Percentiles rank a stretch among this genome's conserved stretches.
Conservation (phyloP, 2,113 vertebrate genomes). For the Sula dactylatra region DNA sequence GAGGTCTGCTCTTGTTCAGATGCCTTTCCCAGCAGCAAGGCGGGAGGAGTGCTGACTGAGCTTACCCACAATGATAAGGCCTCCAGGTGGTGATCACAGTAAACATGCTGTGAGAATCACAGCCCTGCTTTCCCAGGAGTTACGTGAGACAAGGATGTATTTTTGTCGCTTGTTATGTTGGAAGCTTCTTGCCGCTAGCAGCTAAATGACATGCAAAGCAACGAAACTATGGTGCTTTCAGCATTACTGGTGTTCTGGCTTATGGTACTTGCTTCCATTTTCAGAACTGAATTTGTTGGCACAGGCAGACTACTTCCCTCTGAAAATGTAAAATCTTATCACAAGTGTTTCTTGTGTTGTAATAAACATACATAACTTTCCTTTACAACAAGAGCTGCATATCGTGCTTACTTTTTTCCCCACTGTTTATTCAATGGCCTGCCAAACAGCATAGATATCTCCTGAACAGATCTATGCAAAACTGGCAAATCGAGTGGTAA, state of each 20-base stretch:
- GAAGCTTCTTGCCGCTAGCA: neutral
- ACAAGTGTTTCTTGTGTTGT: neutral
- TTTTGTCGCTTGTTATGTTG: neutral
- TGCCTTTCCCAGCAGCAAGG: neutral
- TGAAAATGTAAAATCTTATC: neutral
- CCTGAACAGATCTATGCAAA: neutral
- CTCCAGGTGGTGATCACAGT: neutral
- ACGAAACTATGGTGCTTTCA: neutral
- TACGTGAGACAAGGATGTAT: neutral
- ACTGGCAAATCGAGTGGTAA: neutral
- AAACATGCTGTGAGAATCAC: neutral
- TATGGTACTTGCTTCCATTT: neutral
- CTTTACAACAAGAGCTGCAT: neutral
- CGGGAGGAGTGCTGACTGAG: neutral
- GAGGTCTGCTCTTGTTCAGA: neutral
- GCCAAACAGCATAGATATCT: neutral
- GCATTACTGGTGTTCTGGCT: neutral
- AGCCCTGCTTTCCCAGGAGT: neutral
- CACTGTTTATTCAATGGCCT: neutral
- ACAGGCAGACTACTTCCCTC: neutral
- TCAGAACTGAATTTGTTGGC: neutral
- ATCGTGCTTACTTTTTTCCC: neutral
- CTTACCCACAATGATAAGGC: conserved; percentile 9
- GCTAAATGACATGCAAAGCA: neutral
- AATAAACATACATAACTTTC: neutral